phyloP scores from a whole-genome alignment of 2,113 vertebrate species.

The Madoqua kirkii region DNA sequence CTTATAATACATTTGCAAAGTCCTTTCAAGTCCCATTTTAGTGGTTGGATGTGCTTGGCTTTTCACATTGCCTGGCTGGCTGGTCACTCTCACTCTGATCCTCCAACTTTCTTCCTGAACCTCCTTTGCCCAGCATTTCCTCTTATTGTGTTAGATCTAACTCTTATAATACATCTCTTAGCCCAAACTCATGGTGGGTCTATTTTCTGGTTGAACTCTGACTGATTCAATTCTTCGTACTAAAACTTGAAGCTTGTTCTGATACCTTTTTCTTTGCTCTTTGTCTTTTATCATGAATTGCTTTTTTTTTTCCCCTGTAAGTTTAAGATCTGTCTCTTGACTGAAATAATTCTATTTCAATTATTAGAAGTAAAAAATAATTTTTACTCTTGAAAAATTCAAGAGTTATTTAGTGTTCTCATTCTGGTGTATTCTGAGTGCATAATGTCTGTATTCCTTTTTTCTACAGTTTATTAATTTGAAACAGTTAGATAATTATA shows the following conservation, averaged over 20 bases:
- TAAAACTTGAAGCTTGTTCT: neutral
- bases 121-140: neutral
- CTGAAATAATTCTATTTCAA: neutral
- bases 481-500: neutral
- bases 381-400: neutral
- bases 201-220: neutral
- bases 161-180: neutral
- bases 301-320: neutral
- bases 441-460: neutral
- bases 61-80: neutral
- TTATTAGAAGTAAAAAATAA: constrained; percentile 9
- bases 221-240: neutral
- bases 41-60: neutral
- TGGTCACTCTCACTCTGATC: neutral
- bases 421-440: neutral
- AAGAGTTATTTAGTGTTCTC: neutral
- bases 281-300: constrained; percentile 11
- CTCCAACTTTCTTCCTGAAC: neutral
- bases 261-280: neutral
- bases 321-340: neutral
- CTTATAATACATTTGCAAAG: neutral
- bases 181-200: neutral
- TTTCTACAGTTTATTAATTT: neutral
- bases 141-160: neutral
- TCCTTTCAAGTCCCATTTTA: neutral